Conservation (phyloP, 2,797 vertebrate species). For the Loris lydekkerianus region DNA sequence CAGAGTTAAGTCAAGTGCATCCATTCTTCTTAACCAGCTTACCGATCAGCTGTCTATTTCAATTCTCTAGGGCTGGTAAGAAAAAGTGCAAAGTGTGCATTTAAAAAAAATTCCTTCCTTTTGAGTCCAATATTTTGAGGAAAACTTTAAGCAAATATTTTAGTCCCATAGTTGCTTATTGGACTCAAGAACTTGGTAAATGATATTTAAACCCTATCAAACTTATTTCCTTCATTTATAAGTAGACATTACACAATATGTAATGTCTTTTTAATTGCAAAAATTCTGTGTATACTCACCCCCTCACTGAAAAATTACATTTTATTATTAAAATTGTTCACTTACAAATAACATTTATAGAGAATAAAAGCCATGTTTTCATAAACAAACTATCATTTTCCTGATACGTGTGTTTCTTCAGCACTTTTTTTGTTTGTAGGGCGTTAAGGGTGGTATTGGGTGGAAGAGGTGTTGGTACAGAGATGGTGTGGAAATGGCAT, state of each 20-base stretch:
- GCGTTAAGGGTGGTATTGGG: neutral
- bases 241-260: neutral
- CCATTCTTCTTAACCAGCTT: neutral
- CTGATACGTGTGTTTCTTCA: neutral
- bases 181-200: neutral
- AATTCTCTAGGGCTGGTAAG: neutral
- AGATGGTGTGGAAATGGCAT: neutral
- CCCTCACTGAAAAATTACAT: neutral
- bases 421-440: neutral
- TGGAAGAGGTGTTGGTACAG: neutral
- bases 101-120: neutral
- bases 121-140: neutral
- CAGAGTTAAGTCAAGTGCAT: neutral
- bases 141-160: neutral
- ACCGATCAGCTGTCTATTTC: neutral
- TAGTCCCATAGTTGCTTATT: neutral
- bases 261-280: neutral
- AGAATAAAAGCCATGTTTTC: neutral
- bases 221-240: neutral
- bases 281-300: neutral
- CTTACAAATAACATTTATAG: neutral
- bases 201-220: neutral
- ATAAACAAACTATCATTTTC: neutral
- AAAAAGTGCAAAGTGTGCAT: neutral
- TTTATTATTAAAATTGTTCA: conserved; percentile 9